A percentile compares a stretch with the other conserved stretches of the same genome.
Conservation (phyloP, 2,797 vertebrate species). For the Coregonus ussuriensis region DNA sequence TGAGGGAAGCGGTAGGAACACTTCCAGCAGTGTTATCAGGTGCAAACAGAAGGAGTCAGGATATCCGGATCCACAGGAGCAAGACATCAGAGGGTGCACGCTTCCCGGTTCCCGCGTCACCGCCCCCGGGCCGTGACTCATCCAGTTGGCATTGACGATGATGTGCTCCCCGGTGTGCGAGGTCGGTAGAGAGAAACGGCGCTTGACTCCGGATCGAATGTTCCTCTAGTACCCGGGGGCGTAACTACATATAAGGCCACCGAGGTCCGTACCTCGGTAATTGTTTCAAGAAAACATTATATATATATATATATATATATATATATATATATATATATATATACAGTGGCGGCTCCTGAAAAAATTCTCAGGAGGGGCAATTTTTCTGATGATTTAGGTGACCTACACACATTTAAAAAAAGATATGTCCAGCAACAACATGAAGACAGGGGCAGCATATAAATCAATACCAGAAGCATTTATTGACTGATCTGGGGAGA, state of each 20-base stretch:
- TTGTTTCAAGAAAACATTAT: no score
- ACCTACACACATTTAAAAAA: no score
- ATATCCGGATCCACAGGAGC: conserved; percentile 46
- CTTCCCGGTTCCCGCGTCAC: conserved; percentile 14
- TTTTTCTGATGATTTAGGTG: no score
- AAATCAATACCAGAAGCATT: no score
- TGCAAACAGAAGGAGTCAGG: conserved; percentile 63
- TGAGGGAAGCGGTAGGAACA: conserved; percentile 50
- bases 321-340: no score
- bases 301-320: no score
- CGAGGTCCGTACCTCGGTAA: neutral
- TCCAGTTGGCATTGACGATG: conserved; percentile 35
- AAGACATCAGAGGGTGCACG: conserved; percentile 29
- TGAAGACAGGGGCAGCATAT: no score
- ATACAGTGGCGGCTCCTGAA: no score
- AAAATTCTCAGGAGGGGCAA: no score
- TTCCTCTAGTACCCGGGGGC: neutral
- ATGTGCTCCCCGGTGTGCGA: neutral
- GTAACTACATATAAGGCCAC: neutral
- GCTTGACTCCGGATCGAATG: neutral
- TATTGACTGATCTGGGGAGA: no score
- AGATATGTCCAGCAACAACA: no score
- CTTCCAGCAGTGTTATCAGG: conserved; percentile 72
- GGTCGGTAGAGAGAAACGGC: neutral
- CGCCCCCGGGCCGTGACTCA: conserved; percentile 41